phyloP scores from a whole-genome alignment of 2,888 invertebrate species.

The Dolomedes plantarius region DNA sequence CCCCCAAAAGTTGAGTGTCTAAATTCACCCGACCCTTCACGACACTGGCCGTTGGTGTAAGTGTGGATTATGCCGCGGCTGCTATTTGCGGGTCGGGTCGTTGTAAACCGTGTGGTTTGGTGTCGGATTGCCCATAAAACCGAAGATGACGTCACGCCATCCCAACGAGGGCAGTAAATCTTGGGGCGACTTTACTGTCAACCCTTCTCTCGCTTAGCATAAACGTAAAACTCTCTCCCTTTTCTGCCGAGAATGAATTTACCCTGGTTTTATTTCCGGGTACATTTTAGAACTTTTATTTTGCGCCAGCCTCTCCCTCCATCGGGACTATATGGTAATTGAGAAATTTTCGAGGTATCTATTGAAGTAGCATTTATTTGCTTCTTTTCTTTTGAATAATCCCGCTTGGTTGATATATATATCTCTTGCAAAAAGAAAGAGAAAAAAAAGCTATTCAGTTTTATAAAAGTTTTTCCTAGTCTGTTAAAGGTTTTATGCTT shows the following conservation, averaged over 20 bases:
- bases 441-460: no score
- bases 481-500: no score
- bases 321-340: background rate
- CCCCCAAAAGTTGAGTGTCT: background rate
- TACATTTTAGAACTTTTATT: background rate
- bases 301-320: background rate
- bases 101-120: conserved; percentile 71
- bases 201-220: background rate
- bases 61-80: conserved; percentile 53
- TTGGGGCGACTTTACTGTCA: background rate
- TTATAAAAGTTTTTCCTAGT: no score
- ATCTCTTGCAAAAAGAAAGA: no score
- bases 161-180: background rate
- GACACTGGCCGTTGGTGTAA: conserved; percentile 24
- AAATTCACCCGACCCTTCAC: conserved; percentile 60
- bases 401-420: no score
- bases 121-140: conserved; percentile 59
- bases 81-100: conserved; percentile 67
- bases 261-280: background rate
- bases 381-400: no score
- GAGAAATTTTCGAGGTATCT: background rate
- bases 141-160: background rate
- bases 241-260: background rate
- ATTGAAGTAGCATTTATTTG: background rate
- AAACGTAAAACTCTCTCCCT: background rate